A percentile compares a stretch with the other conserved stretches of the same genome.
Evolutionary conservation across 2,113 vertebrate species (phyloP).

Genomic region (Labeo catla): DNA sequence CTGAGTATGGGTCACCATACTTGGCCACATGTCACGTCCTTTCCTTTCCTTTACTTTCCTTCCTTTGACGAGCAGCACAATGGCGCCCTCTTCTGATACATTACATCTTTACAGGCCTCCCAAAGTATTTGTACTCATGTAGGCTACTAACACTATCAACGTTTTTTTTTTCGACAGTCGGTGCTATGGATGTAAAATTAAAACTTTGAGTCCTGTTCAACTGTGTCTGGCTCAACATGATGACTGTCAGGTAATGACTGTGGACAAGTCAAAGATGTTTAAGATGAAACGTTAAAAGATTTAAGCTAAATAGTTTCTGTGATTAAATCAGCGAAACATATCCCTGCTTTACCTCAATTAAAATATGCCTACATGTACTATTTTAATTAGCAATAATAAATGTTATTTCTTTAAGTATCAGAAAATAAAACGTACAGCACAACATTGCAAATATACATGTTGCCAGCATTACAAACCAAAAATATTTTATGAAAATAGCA

Average conservation of each 20-base stretch:
- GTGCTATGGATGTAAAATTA: not conserved
- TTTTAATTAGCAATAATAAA: not conserved
- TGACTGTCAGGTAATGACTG: not conserved
- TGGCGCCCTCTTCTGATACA: constrained; percentile 41
- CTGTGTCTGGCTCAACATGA: too few species aligned
- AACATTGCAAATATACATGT: too few species aligned
- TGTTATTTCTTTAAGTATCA: not conserved
- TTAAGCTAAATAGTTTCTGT: not conserved
- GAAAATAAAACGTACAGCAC: not conserved
- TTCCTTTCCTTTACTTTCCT: too few species aligned
- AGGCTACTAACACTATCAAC: not conserved
- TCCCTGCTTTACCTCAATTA: not conserved
- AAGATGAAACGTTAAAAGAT: not conserved
- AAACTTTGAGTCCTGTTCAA: not conserved
- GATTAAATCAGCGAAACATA: not conserved
- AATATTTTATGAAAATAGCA: not conserved
- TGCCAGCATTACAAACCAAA: not conserved
- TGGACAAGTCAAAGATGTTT: not conserved
- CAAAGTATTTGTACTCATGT: not conserved
- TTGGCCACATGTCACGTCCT: too few species aligned
- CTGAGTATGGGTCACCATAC: too few species aligned
- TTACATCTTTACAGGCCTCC: not conserved
- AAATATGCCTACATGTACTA: not conserved
- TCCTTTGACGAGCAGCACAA: not conserved
- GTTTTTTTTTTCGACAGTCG: not conserved